These are phyloP conservation scores for Ophiodon elongatus DNA, from an alignment of 2,113 vertebrate genomes.

Conservation along the genomic window DNA sequence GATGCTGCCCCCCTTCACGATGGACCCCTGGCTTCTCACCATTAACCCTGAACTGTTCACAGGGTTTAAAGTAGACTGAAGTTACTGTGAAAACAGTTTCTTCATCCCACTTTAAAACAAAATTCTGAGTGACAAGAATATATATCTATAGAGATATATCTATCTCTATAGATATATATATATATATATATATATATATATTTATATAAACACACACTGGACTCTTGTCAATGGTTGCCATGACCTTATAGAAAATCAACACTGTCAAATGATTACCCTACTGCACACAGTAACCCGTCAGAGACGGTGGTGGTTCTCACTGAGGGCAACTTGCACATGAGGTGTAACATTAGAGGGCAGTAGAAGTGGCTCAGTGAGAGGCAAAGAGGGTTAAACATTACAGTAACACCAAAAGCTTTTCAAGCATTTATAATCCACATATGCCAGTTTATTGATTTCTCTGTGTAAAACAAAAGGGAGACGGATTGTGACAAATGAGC, in stretches of 20 bases:
- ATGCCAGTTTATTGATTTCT: background rate
- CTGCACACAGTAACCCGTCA: background rate
- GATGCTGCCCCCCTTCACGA: background rate
- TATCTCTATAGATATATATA: no score
- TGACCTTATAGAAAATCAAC: slow-evolving; percentile 27
- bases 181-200: no score
- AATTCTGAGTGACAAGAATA: background rate
- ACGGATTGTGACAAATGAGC: background rate
- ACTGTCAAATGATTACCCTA: slow-evolving; percentile 50
- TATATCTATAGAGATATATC: background rate
- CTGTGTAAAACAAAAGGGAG: background rate
- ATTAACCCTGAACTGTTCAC: slow-evolving; percentile 6
- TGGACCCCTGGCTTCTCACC: background rate
- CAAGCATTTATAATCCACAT: slow-evolving; percentile 2
- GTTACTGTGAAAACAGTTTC: background rate
- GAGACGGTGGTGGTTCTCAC: background rate
- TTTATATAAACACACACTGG: background rate
- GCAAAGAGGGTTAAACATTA: slow-evolving; percentile 11
- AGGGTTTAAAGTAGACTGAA: background rate
- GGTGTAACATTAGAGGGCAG: slow-evolving; percentile 21
- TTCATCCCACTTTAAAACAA: background rate
- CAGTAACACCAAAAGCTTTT: background rate
- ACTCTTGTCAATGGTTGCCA: slow-evolving; percentile 49
- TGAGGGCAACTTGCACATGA: slow-evolving; percentile 3
- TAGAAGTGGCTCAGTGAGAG: slow-evolving; percentile 4